Conservation (phyloP, 2,888 invertebrate species). For the Cheilosia soror region DNA sequence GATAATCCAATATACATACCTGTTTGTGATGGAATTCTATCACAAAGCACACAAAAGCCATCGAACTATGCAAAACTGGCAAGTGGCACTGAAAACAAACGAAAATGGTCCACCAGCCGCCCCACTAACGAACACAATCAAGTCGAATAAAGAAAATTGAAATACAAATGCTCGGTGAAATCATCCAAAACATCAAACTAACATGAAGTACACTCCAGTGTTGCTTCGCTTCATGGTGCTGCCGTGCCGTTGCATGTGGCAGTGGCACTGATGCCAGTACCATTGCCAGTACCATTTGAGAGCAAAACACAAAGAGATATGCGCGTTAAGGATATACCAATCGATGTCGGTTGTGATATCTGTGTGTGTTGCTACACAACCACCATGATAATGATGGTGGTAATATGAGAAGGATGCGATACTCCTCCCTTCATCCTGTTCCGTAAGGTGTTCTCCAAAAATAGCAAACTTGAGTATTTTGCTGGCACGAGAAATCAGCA, state of each 20-base stretch:
- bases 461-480: conserved; percentile 37
- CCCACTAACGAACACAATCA: conserved; percentile 45
- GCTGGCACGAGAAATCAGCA: conserved; percentile 34
- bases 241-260: conserved; percentile 44
- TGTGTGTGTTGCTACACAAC: conserved; percentile 65
- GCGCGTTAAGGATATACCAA: conserved; percentile 75
- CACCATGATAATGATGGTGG: conserved; percentile 57
- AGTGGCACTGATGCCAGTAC: conserved; percentile 52
- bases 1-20: conserved; percentile 1
- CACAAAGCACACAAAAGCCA: conserved; percentile 19
- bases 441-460: conserved; percentile 46
- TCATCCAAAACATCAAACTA: conserved; percentile 57
- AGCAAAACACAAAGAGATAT: conserved; percentile 74
- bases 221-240: conserved; percentile 15
- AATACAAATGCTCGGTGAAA: conserved; percentile 60
- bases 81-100: conserved; percentile 29
- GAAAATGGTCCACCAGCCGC: conserved; percentile 12
- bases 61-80: conserved; percentile 25
- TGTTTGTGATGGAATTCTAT: background rate
- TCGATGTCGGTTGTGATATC: conserved; percentile 67
- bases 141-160: conserved; percentile 43
- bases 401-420: conserved; percentile 39
- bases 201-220: conserved; percentile 52
- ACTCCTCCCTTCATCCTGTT: conserved; percentile 58
- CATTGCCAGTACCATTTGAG: conserved; percentile 47